Percentiles rank a stretch among this genome's conserved stretches.
Conservation (phyloP, 1,140 invertebrate species). For the Aphelenchoides fujianensis region DNA sequence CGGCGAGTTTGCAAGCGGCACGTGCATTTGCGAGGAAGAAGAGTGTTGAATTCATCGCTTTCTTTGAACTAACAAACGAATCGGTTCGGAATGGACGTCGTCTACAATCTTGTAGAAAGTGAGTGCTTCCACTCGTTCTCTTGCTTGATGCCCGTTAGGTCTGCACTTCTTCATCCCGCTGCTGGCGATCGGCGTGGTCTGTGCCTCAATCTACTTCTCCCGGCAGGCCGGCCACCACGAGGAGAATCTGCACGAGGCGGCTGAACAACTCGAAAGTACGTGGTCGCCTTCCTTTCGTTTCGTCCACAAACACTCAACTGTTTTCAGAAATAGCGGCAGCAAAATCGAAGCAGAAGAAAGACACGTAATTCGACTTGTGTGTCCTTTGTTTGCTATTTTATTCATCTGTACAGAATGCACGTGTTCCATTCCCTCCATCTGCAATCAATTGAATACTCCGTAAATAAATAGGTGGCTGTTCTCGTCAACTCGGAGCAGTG, state of each 20-base stretch:
- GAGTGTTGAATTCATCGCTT: too few species aligned
- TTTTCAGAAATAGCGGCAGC: not conserved
- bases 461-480: too few species aligned
- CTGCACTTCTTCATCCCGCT: slow-evolving; percentile 13
- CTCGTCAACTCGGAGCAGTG: too few species aligned
- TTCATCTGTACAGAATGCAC: too few species aligned
- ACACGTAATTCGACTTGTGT: too few species aligned
- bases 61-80: not conserved
- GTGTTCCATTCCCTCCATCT: too few species aligned
- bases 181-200: not conserved
- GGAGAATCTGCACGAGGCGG: not conserved
- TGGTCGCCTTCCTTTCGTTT: not conserved
- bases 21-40: too few species aligned
- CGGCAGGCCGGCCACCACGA: not conserved
- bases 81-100: slow-evolving; percentile 17
- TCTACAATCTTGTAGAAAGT: slow-evolving; percentile 21
- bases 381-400: too few species aligned
- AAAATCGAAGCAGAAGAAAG: not conserved
- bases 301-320: not conserved
- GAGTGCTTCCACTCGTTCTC: not conserved
- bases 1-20: too few species aligned
- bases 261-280: not conserved
- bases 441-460: too few species aligned
- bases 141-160: too few species aligned
- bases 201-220: not conserved